Evolutionary conservation across 2,888 invertebrate species (phyloP).

Genomic region (Andricus quercusramuli): DNA sequence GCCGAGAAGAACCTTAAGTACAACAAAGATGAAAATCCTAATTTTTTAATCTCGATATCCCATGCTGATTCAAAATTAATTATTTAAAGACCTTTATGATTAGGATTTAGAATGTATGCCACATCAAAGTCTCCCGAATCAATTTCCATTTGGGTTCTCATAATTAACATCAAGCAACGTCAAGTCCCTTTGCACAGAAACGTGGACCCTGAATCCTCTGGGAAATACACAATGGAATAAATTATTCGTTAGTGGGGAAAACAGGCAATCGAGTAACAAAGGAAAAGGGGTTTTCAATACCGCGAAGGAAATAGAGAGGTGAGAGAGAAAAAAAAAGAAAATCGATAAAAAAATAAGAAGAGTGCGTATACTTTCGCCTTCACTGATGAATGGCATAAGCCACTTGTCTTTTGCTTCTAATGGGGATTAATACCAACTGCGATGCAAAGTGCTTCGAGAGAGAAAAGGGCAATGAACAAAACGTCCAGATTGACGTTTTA

Average conservation of each 20-base stretch:
- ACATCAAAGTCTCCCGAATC: slow-evolving; percentile 46
- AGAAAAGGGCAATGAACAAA: not conserved
- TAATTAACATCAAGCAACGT: slow-evolving; percentile 42
- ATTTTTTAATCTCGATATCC: too few relatives aligned
- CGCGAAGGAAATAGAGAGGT: not conserved
- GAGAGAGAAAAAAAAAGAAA: not conserved
- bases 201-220: slow-evolving; percentile 8
- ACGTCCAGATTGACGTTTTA: not conserved
- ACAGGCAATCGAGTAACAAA: slow-evolving; percentile 12
- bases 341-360: not conserved
- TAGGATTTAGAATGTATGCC: slow-evolving; percentile 16
- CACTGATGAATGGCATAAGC: not conserved
- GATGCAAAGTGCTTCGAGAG: not conserved
- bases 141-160: slow-evolving; percentile 44
- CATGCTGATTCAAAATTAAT: not conserved
- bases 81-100: not conserved
- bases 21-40: too few relatives aligned
- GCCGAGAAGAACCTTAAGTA: too few relatives aligned
- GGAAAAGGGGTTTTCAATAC: slow-evolving; percentile 9
- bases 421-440: slow-evolving; percentile 1
- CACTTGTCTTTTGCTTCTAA: not conserved
- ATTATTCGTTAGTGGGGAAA: slow-evolving; percentile 9
- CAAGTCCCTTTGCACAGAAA: slow-evolving; percentile 26
- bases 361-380: not conserved
- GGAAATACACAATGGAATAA: slow-evolving; percentile 27